Evolutionary conservation across 2,797 vertebrate genomes (phyloP), one percentile per base, ranked within the genome.

Genomic region (Hozukius guyotensis): DNA sequence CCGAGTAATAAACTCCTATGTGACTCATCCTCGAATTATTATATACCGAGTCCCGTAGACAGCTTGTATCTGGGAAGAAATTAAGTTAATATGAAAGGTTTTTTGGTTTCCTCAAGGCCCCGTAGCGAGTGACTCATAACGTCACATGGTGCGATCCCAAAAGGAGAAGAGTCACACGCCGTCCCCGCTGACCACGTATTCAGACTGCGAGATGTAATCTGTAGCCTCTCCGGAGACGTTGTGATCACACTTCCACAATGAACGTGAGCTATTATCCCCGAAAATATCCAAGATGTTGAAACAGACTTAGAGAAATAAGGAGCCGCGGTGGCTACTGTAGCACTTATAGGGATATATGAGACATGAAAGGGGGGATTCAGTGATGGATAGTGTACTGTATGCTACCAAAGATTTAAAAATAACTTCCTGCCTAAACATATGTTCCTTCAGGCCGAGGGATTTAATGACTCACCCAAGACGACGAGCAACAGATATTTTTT

Each of bases 61-160:
- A 70, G 66, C 69, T 86, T 36, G 73, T 46, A 69, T 89, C 24
- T 52, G 38, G 32, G 60, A 77, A 52, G 49, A 76, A 85, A 86
- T 84, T 12, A 55, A 68, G 22, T 77, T 62, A 18, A 86, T 78
- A 72, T 80, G 87, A 78, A 42, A 67, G 36, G 1, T 38, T 38
- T 38, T 83, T 87, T 86, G 38, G 55, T 52, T 68, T 88, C 77
- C 80, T 81, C 25, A 22, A 82, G 73, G 81, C 72, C 66, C 14
- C 25, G 13, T 42, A 72, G 77, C 55, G 61, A 72, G 75, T 89
- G 91, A 91, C 38, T 88, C 91, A 90, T 42, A 14, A n/a, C n/a
- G n/a, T n/a, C n/a, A 12, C 63, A 59, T 75, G 67, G 57, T 81
- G 18, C 29, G 27, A 67, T 75, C 75, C 61, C 46, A 31, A 7